Evolutionary conservation across 2,113 vertebrate species (phyloP), one percentile per base, ranked within the genome.

Genomic region (Cryptomyrus ogoouensis): DNA sequence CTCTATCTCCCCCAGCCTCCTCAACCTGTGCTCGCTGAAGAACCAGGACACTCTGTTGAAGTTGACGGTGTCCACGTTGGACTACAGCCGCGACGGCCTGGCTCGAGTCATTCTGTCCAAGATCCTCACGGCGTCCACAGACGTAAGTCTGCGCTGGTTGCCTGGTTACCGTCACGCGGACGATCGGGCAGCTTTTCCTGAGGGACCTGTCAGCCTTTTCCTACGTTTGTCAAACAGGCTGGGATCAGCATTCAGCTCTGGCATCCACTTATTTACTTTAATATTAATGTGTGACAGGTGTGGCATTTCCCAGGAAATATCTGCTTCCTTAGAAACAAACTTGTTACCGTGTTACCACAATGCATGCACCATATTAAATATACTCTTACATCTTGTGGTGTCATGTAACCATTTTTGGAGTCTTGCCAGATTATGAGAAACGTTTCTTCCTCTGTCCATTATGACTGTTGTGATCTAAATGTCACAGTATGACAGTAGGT

Each of bases 71-170:
- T 98, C 98, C 92, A 98, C 98, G 90, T 95, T 99, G 95, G 98
- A 99, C 95, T 99, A 99, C 91, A 98, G 98, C 93, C 96, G 97
- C 92, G 98, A 99, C 90, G 98, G 98, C 19, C 95, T 99, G 91
- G 97, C 98, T 87, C 96, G 98, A 94, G 98, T 99, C 90, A 99
- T 99, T 85, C 97, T 99, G 92, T 99, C 98, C 42, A 99, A 99
- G 96, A 98, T 98, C 92, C 95, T 99, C 92, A 99, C 98, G 17
- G 98, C 98, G 93, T 96, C 98, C 94, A 98, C 98, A 90, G 98
- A 99, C 92, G 98, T 99, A 95, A 97, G 97, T 94, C 8, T 5
- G 27, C 46, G 24, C 19, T 91, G 7, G 31, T 39, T 7, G 17
- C 74, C 19, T 31, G 74, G 74, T 80, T 80, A 80, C 31, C 3